Evolutionary conservation across 1,140 invertebrate genomes (phyloP).

Genomic region (Drosophila pseudoananassae): DNA sequence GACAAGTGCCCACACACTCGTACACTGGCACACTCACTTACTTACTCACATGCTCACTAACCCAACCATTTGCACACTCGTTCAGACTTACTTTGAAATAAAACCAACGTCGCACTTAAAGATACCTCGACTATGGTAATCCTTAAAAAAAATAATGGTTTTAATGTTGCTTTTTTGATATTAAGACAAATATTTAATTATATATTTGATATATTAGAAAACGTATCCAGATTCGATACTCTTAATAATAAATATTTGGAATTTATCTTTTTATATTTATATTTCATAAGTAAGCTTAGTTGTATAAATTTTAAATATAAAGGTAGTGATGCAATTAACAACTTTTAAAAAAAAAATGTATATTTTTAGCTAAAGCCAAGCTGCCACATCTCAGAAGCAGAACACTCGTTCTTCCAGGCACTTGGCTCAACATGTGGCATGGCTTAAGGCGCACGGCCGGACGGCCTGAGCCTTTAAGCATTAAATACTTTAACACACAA

Average conservation of each 20-base stretch:
- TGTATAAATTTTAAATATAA: not conserved
- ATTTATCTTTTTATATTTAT: too few relatives aligned
- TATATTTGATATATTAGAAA: too few relatives aligned
- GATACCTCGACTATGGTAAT: not conserved
- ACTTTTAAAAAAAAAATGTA: not conserved
- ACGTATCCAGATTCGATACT: too few relatives aligned
- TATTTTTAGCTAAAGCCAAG: not conserved
- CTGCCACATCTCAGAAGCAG: slow-evolving; percentile 10
- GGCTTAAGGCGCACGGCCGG: slow-evolving; percentile 75
- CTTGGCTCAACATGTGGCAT: slow-evolving; percentile 69
- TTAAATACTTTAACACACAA: slow-evolving; percentile 82
- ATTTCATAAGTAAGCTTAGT: not conserved
- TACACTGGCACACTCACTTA: slow-evolving; percentile 38
- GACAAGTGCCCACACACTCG: slow-evolving; percentile 48
- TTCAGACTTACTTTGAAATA: slow-evolving; percentile 23
- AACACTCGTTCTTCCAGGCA: slow-evolving; percentile 43
- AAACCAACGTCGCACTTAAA: slow-evolving; percentile 7
- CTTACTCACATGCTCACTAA: slow-evolving; percentile 15
- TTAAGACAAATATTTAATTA: too few relatives aligned
- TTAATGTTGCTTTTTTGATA: too few relatives aligned
- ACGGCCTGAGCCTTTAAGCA: slow-evolving; percentile 76
- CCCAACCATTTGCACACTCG: slow-evolving; percentile 11
- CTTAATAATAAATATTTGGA: not conserved
- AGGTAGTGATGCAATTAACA: not conserved
- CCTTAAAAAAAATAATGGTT: not conserved